phyloP scores from a whole-genome alignment of 30 jellyfish, hydroid and myxozoan genomes.

The Sanderia malayensis region DNA sequence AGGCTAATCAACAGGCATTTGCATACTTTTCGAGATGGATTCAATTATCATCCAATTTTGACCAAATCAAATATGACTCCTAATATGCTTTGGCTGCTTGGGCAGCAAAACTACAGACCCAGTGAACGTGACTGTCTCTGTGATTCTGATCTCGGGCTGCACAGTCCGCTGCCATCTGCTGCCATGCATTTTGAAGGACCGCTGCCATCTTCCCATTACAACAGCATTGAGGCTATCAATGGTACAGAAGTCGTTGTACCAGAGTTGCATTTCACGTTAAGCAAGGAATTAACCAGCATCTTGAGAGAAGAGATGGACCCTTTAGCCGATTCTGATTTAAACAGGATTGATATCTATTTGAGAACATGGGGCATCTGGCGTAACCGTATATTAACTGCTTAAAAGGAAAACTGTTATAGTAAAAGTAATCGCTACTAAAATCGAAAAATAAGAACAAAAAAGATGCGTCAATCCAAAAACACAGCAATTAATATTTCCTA shows the following conservation, averaged over 20 bases:
- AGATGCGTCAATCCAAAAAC: no score
- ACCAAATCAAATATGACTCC: neutral
- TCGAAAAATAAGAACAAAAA: no score
- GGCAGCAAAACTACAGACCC: neutral
- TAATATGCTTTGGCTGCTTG: neutral
- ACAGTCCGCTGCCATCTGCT: no score
- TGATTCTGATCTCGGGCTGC: neutral
- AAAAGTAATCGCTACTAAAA: no score
- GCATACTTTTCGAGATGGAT: neutral
- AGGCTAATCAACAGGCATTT: slow-evolving; percentile 3
- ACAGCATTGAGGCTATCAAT: neutral
- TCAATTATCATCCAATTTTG: neutral
- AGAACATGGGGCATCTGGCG: no score
- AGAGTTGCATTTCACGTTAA: neutral
- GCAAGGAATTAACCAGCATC: neutral
- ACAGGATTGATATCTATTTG: neutral
- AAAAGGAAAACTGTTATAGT: no score
- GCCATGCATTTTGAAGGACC: neutral
- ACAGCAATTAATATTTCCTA: no score
- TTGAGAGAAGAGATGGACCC: neutral
- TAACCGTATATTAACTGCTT: no score
- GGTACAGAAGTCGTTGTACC: neutral
- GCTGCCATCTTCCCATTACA: neutral
- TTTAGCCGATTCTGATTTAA: neutral
- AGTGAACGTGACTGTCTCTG: no score